Evolutionary conservation across 2,113 vertebrate genomes (phyloP).

Genomic region (Eudyptes chrysolophus): DNA sequence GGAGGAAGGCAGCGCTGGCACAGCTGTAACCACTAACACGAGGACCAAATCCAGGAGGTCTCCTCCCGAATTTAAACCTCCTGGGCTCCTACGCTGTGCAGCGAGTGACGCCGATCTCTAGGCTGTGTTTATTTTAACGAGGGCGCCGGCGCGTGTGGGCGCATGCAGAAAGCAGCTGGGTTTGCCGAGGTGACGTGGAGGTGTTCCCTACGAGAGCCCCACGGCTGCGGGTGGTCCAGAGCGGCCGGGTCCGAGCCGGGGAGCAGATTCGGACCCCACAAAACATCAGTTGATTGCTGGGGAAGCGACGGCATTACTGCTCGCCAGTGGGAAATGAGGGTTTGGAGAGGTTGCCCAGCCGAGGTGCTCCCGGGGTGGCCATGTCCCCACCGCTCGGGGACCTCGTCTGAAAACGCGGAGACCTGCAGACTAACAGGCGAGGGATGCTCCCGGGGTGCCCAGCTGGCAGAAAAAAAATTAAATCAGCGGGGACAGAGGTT

Average conservation of each 20-base stretch:
- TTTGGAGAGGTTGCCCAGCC: background rate
- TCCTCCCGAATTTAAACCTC: background rate
- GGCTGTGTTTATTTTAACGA: background rate
- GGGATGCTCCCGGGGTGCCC: background rate
- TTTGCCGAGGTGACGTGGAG: background rate
- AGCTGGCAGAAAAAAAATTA: background rate
- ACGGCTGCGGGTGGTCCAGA: background rate
- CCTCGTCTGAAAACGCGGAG: fast-evolving
- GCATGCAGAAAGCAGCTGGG: background rate
- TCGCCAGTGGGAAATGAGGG: background rate
- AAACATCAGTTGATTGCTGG: background rate
- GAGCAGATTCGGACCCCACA: background rate
- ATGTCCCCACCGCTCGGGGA: background rate
- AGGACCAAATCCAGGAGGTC: background rate
- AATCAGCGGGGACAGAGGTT: background rate
- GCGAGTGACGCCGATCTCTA: background rate
- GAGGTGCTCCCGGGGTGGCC: background rate
- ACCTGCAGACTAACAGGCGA: background rate
- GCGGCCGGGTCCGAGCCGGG: background rate
- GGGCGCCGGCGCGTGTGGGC: fast-evolving
- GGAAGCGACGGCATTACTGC: background rate
- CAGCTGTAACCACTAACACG: background rate
- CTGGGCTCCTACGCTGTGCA: background rate
- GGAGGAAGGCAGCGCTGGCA: background rate
- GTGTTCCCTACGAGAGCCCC: background rate